Conservation (phyloP, 2,888 invertebrate species). For the Craniophora ligustri region DNA sequence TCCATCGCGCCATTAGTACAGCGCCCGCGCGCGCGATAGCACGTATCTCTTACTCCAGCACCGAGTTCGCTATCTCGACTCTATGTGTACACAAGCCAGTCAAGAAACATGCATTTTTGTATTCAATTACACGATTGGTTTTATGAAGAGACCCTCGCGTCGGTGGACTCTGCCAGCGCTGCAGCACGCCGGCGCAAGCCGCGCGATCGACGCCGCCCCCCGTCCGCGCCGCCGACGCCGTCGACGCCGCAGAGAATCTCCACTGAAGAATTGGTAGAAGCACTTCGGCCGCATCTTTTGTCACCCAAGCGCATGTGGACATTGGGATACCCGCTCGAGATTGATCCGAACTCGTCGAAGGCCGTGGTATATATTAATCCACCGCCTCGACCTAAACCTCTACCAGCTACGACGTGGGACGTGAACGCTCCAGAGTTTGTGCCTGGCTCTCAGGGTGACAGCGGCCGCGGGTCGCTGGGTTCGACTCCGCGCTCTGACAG, state of each 20-base stretch:
- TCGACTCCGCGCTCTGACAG: constrained; percentile 88
- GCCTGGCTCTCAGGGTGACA: constrained; percentile 87
- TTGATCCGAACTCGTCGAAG: constrained; percentile 88
- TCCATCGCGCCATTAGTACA: constrained; percentile 85
- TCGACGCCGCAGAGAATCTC: constrained; percentile 86
- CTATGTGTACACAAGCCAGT: constrained; percentile 85
- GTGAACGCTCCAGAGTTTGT: constrained; percentile 92
- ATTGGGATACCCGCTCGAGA: constrained; percentile 92
- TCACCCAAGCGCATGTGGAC: constrained; percentile 89
- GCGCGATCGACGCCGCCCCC: constrained; percentile 79
- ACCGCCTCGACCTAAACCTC: constrained; percentile 80
- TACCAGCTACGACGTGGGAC: constrained; percentile 84
- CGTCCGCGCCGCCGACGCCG: constrained; percentile 83
- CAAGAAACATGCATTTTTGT: constrained; percentile 84
- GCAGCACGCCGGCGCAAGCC: constrained; percentile 80
- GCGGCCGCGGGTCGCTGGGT: constrained; percentile 87
- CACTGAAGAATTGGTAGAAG: constrained; percentile 87
- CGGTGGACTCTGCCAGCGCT: constrained; percentile 80
- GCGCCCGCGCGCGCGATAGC: constrained; percentile 86
- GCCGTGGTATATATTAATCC: constrained; percentile 90
- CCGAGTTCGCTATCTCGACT: constrained; percentile 84
- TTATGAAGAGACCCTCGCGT: constrained; percentile 84
- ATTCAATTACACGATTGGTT: constrained; percentile 84
- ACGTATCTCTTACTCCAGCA: constrained; percentile 80
- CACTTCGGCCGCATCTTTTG: constrained; percentile 90